Base-by-base conservation (phyloP, 2,888 invertebrate species). In the Molanna angustata region DNA sequence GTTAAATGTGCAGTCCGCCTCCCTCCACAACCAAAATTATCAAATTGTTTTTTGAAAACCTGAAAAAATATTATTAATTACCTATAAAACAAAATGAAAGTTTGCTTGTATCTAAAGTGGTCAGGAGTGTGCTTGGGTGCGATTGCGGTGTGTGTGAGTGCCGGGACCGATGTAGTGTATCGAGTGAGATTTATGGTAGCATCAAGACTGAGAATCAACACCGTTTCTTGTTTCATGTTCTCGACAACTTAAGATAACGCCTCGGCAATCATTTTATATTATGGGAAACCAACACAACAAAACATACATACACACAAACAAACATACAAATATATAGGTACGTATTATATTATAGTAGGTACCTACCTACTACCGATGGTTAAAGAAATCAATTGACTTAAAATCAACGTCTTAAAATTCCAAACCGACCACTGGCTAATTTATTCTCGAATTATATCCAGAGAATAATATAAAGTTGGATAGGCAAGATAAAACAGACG, bases 131-230 rank as follows among this genome's bases (percentile, higher is more conserved):
- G 6, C 27, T 27, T 27, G 11, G 27, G 27, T 27, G 27, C 4
- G 27, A 27, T 11, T 11, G 27, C 6, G 27, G 27, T 13, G 2
- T 17, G 27, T n/a, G n/a, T 2, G 20, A 18, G 41, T 35, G n/a
- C 17, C 44, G 27, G 13, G 35, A 2, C n/a, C 27, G n/a, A n/a
- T n/a, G n/a, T n/a, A n/a, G n/a, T n/a, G n/a, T n/a, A n/a, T n/a
- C n/a, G n/a, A n/a, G n/a, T n/a, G 33, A 48, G 47, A 59, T 56
- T 54, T 56, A 59, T 56, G 52, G 53, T 32, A 17, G 49, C 56
- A 52, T 54, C 58, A 49, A 31, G n/a, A n/a, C 52, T 41, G 49
- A 56, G 43, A 39, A 32, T 56, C 53, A 56, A 40, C 56, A 42
- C 47, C 45, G 54, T 41, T 51, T 41, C 52, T 39, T 54, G 56